Evolutionary conservation across 2,888 invertebrate genomes (phyloP), one percentile per base, ranked within the genome.

Genomic region (Drosophila peninsularis): DNA sequence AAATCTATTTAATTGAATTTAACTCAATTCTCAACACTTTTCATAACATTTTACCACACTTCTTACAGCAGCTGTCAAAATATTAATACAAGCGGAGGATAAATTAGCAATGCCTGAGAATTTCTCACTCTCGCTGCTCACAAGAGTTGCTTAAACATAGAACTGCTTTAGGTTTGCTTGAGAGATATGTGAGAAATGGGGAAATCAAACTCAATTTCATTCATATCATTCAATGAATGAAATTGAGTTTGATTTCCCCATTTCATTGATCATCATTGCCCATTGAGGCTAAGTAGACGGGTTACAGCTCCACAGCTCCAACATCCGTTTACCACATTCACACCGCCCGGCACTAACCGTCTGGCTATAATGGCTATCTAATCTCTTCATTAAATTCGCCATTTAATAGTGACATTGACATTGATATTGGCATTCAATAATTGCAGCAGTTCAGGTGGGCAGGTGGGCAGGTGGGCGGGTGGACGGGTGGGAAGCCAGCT

Each of bases 1-100:
- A 80, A 85, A 63, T 63, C 70, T 74, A 70, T 82, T 88, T 69
- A 73, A 82, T 79, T 82, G 53, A 70, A 71, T 68, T 71, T 53
- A 41, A 41, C 47, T 41, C 44, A 53, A 60, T 53, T 50, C 24
- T 27, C 44, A 54, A 24, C 69, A 68, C 58, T 41, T 52, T 41
- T 41, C 41, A 67, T 36, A 47, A 41, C 45, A 57, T 52, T 67
- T n/a, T 30, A 36, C 52, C 56, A 34, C 24, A 41, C 21, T 21
- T 61, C 14, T 34, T 24, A 14, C 9, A 14, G 7, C 14, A 24
- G 41, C 9, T 41, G 47, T 62, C 60, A 53, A 44, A 50, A 61
- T 44, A 36, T 36, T 30, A 34, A 19, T 4, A 9, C 14, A 21
- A 57, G 47, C 11, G 36, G 30, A 30, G 3, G 17, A 32, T 14